These are phyloP conservation scores for Zaprionus africanus DNA, from an alignment of 1,140 invertebrate species.

Conservation along the genomic window DNA sequence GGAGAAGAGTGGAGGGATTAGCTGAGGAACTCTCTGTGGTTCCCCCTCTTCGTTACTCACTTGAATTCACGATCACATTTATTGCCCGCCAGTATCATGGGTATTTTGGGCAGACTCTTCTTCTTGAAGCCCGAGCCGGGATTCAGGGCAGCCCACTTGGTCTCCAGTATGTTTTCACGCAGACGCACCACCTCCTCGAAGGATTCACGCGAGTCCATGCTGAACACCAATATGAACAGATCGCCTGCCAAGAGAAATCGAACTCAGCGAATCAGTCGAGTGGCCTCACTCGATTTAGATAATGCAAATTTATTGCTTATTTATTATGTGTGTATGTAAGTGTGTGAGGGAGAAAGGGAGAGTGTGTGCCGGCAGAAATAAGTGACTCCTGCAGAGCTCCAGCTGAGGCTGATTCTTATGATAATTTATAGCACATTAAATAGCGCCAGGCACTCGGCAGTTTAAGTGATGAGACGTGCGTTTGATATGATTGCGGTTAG, in stretches of 20 bases:
- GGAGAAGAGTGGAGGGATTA: not conserved
- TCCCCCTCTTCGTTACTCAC: slow-evolving; percentile 81
- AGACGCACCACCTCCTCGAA: slow-evolving; percentile 93
- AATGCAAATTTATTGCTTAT: slow-evolving; percentile 77
- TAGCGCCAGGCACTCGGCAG: slow-evolving; percentile 62
- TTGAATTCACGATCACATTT: slow-evolving; percentile 91
- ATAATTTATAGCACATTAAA: slow-evolving; percentile 83
- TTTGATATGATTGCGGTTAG: slow-evolving; percentile 53
- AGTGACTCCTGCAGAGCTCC: slow-evolving; percentile 34
- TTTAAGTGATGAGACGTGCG: slow-evolving; percentile 78
- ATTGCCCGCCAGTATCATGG: slow-evolving; percentile 93
- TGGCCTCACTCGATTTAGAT: slow-evolving; percentile 68
- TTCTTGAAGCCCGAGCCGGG: slow-evolving; percentile 87
- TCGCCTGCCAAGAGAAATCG: slow-evolving; percentile 87
- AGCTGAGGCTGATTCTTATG: slow-evolving; percentile 78
- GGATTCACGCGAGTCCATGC: slow-evolving; percentile 93
- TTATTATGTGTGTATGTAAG: slow-evolving; percentile 45
- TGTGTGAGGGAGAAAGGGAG: slow-evolving; percentile 8
- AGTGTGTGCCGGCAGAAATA: slow-evolving; percentile 16
- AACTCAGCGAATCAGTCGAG: slow-evolving; percentile 49
- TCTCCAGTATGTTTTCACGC: slow-evolving; percentile 92
- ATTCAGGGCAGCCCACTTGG: slow-evolving; percentile 89
- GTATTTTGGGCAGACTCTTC: slow-evolving; percentile 88
- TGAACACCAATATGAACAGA: slow-evolving; percentile 93
- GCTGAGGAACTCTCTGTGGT: not conserved